Evolutionary conservation across 2,888 invertebrate genomes (phyloP).

Genomic region (Drosophila affinis): DNA sequence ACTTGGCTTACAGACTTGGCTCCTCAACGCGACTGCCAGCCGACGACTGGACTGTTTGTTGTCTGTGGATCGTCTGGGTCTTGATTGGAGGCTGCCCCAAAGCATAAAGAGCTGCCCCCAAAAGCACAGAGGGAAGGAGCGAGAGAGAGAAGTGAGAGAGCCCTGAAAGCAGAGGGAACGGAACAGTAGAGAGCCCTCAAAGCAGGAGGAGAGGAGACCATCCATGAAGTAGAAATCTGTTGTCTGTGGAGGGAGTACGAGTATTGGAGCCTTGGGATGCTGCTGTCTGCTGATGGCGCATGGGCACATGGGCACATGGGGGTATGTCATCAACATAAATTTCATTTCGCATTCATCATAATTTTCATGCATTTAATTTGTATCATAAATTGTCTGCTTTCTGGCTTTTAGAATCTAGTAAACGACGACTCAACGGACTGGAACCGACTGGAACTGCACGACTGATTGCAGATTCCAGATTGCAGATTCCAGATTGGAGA

Average conservation of each 20-base stretch:
- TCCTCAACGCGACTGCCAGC: not conserved
- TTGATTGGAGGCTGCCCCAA: slow-evolving; percentile 50
- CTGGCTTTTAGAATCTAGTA: slow-evolving; percentile 30
- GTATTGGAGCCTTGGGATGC: slow-evolving; percentile 1
- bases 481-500: slow-evolving; percentile 19
- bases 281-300: slow-evolving; percentile 26
- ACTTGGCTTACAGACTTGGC: slow-evolving; percentile 14
- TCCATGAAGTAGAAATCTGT: not conserved
- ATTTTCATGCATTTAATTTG: slow-evolving; percentile 77
- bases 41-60: slow-evolving; percentile 13
- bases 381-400: slow-evolving; percentile 68
- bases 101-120: slow-evolving; percentile 9
- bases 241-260: too few relatives aligned
- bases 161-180: not conserved
- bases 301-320: slow-evolving; percentile 19
- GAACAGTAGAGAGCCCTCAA: not conserved
- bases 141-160: not conserved
- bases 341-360: slow-evolving; percentile 76
- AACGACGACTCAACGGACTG: slow-evolving; percentile 5
- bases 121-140: not conserved
- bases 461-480: slow-evolving; percentile 2
- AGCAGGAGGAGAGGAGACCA: not conserved
- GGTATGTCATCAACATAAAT: slow-evolving; percentile 78
- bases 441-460: slow-evolving; percentile 20
- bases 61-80: slow-evolving; percentile 55